Percentiles rank a stretch among this genome's conserved stretches.
Evolutionary conservation across 2,113 vertebrate species (phyloP).

Genomic region (Otus sunia): DNA sequence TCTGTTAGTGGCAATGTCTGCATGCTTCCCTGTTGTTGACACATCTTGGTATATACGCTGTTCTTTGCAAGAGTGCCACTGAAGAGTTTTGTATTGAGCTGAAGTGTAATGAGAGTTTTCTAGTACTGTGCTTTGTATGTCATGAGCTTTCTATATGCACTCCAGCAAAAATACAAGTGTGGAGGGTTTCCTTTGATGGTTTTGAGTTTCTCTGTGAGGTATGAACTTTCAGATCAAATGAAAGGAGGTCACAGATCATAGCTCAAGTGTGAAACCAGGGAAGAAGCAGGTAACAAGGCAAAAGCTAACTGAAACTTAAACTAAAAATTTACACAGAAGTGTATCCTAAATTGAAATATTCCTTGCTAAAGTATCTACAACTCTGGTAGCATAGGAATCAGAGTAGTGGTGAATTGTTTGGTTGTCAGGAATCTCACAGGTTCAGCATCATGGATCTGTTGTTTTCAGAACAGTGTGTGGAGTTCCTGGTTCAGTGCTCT

Average conservation of each 20-base stretch:
- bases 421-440: neutral
- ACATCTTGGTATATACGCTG: neutral
- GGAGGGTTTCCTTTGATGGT: neutral
- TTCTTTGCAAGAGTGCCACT: neutral
- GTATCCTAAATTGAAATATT: neutral
- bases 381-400: neutral
- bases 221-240: neutral
- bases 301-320: neutral
- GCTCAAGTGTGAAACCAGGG: neutral
- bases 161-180: neutral
- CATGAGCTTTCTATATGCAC: neutral
- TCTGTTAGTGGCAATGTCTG: neutral
- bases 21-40: neutral
- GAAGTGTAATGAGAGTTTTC: neutral
- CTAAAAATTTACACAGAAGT: neutral
- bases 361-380: neutral
- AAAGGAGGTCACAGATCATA: neutral
- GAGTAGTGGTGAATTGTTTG: neutral
- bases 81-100: neutral
- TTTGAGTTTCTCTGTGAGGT: neutral
- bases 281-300: neutral
- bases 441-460: neutral
- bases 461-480: neutral
- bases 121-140: neutral
- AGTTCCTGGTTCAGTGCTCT: neutral